Evolutionary conservation across 2,888 invertebrate genomes (phyloP).

Genomic region (Monoplex corrugatus): DNA sequence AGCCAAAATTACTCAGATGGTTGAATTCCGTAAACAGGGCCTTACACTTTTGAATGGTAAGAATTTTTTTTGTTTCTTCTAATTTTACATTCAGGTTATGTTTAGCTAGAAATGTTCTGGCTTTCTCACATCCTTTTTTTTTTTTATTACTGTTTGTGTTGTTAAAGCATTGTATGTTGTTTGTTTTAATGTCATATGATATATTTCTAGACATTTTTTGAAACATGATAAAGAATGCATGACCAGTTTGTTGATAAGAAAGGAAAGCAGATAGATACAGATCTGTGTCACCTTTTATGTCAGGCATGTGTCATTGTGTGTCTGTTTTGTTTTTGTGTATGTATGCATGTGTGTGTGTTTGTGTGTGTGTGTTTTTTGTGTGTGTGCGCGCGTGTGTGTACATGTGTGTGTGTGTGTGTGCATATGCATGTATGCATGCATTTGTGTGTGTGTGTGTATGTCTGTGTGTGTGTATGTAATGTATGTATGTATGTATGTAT

Average conservation of each 20-base stretch:
- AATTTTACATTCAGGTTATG: neutral
- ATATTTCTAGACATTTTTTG: too few species aligned
- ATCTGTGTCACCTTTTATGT: too few species aligned
- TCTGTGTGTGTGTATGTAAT: neutral
- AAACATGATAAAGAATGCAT: too few species aligned
- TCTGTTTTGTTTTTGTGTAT: neutral
- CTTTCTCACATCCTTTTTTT: neutral
- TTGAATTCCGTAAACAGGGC: constrained; percentile 92
- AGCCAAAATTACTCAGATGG: constrained; percentile 89
- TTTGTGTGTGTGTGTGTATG: too few species aligned
- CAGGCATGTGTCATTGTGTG: neutral
- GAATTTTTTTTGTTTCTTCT: constrained; percentile 46
- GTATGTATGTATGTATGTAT: neutral
- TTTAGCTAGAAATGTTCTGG: neutral
- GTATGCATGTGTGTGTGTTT: neutral
- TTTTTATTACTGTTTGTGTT: constrained; percentile 18
- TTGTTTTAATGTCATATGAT: too few species aligned
- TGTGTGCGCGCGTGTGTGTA: neutral
- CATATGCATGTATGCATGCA: too few species aligned
- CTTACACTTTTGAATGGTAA: constrained; percentile 84
- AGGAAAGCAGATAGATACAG: too few species aligned
- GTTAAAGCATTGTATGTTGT: neutral
- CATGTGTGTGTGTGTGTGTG: neutral
- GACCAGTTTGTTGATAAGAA: too few species aligned
- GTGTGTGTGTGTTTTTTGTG: neutral